Base-by-base conservation (phyloP, 1,140 invertebrate genomes). In the Drosophila sechellia region DNA sequence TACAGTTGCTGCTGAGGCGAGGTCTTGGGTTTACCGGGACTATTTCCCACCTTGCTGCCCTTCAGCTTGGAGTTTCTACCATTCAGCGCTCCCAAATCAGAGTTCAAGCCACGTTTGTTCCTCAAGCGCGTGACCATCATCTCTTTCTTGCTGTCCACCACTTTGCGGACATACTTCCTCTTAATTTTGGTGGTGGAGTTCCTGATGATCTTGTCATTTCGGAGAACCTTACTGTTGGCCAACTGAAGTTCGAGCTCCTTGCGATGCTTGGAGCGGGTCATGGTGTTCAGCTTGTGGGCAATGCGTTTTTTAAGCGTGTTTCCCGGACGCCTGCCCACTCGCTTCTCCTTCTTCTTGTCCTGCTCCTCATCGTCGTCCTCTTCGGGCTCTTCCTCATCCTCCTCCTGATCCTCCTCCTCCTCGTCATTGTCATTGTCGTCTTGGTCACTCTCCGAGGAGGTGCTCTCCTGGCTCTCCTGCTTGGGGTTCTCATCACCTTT, bases 181-280 rank as follows among this genome's bases (percentile, higher is more conserved):
- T 90, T 92, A 10, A 90, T 91, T 49, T 91, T 91, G 0, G 84
- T 84, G 1, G 84, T 90, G 5, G 87, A 91, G 37, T 91, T 91
- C 0, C 92, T 69, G 12, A 92, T 91, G 43, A 92, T 72, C 56
- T 92, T 92, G 34, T 92, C 91, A 25, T 92, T 92, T 3, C 92
- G 80, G 1, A 92, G 76, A 0, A 92, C 90, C 55, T 92, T 92
- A 40, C 90, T 91, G 27, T 92, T 92, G 68, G 91, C 91, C 60
- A 92, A n/a, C 49, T 92, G 85, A 1, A 79, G 68, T 27, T 92
- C 90, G 17, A 87, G 76, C 57, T 92, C 90, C 25, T 81, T 79
- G 69, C 91, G 92, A 5, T 81, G 86, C 5, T 92, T 92, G 3
- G 90, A 92, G 22, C 91, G 77, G 0, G 92, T 92, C 91, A 92